A percentile compares a stretch with the other conserved stretches of the same genome.
Evolutionary conservation across 2,888 invertebrate species (phyloP).

Genomic region (Neoaliturus tenellus): DNA sequence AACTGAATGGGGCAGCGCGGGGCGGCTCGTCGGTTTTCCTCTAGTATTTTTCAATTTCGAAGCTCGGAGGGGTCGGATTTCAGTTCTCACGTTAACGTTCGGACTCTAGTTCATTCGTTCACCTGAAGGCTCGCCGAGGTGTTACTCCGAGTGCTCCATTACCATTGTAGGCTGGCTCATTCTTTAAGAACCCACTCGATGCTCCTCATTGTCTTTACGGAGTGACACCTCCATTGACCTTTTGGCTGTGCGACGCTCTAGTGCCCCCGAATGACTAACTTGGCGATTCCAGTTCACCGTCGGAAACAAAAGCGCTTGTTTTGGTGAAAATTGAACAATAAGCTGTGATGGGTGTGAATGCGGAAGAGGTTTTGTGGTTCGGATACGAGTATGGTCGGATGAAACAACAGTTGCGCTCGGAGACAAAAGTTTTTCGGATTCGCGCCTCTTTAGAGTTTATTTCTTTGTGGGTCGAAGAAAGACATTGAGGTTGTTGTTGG

Average conservation of each 20-base stretch:
- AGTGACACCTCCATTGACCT: conserved; percentile 6
- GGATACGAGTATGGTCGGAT: not conserved
- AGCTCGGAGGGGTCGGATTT: conserved; percentile 49
- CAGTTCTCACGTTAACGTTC: conserved; percentile 43
- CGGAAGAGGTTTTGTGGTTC: conserved; percentile 65
- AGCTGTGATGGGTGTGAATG: conserved; percentile 70
- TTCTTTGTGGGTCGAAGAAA: not conserved
- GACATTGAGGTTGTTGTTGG: too few species aligned
- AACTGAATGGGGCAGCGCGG: conserved; percentile 42
- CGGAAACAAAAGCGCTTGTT: conserved; percentile 6
- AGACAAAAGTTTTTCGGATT: not conserved
- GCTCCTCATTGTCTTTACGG: not conserved
- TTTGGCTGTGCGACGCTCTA: not conserved
- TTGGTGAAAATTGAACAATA: conserved; percentile 15
- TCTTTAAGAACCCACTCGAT: not conserved
- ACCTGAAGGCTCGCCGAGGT: not conserved
- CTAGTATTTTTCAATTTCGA: conserved; percentile 59
- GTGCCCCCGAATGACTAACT: conserved; percentile 15
- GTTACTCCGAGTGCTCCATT: not conserved
- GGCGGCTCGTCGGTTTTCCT: conserved; percentile 36
- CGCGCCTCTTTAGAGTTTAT: not conserved
- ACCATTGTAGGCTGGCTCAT: not conserved
- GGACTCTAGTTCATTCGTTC: conserved; percentile 24
- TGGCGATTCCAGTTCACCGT: conserved; percentile 18
- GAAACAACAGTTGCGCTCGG: not conserved